Percentiles rank a stretch among this genome's conserved stretches.
Evolutionary conservation across 2,113 vertebrate species (phyloP).

Genomic region (Chlorodrepanis virens): DNA sequence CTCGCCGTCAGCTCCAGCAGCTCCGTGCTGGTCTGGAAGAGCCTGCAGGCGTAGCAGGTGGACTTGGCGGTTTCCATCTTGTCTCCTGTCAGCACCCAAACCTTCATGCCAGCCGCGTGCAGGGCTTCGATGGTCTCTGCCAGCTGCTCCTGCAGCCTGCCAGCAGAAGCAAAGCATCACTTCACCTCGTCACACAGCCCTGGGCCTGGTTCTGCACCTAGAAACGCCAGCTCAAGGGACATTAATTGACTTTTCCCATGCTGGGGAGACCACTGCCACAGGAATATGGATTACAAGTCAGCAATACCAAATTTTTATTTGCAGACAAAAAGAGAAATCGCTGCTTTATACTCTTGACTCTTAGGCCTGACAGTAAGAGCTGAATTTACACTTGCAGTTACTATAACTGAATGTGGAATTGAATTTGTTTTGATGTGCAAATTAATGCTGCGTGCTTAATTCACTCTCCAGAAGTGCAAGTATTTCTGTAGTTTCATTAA

Average conservation of each 20-base stretch:
- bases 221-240: neutral
- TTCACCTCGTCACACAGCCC: fast-evolving
- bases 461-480: neutral
- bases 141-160: conserved; percentile 91
- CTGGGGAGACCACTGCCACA: neutral
- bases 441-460: neutral
- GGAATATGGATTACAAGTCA: neutral
- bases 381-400: neutral
- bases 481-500: conserved; percentile 25
- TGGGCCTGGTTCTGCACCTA: neutral
- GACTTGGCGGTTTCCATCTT: conserved; percentile 98
- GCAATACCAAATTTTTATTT: neutral
- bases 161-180: neutral
- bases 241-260: neutral
- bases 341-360: neutral
- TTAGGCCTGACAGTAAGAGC: neutral
- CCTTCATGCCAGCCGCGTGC: conserved; percentile 91
- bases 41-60: conserved; percentile 92
- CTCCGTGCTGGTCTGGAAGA: conserved; percentile 91
- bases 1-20: conserved; percentile 89
- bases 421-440: conserved; percentile 41
- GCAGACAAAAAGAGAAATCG: neutral
- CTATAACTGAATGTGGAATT: neutral
- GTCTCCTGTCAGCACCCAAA: conserved; percentile 97
- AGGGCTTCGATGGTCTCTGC: conserved; percentile 94